A percentile compares a stretch with the other conserved stretches of the same genome.
Evolutionary conservation across 2,797 vertebrate genomes (phyloP).

Genomic region (Centropyge bicolor): DNA sequence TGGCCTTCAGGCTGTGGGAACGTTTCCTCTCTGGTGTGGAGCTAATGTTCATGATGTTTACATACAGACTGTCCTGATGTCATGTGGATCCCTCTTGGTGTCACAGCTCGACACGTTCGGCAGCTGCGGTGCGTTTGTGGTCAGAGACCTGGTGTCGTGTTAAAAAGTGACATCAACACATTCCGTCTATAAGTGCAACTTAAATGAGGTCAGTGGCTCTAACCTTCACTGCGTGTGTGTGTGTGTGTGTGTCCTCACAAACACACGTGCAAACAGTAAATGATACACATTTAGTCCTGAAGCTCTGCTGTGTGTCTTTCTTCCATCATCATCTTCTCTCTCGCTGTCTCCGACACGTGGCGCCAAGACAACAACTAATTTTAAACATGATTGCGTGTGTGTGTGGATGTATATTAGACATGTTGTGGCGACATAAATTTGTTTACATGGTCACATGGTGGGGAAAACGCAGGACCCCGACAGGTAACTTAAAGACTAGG

Average conservation of each 20-base stretch:
- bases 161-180: slow-evolving; percentile 22
- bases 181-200: not conserved
- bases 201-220: slow-evolving; percentile 12
- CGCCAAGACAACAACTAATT: slow-evolving; percentile 21
- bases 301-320: slow-evolving; percentile 22
- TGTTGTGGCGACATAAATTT: too few species aligned
- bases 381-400: not conserved
- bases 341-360: slow-evolving; percentile 32
- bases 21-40: too few species aligned
- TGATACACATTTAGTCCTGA: not conserved
- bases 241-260: not conserved
- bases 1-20: too few species aligned
- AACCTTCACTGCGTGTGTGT: slow-evolving; percentile 11
- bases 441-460: too few species aligned
- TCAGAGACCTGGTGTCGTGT: slow-evolving; percentile 1
- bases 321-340: slow-evolving; percentile 27
- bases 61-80: not conserved
- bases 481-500: too few species aligned
- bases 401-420: not conserved
- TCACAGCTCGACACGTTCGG: not conserved
- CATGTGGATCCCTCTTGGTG: not conserved
- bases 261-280: not conserved
- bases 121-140: slow-evolving; percentile 17
- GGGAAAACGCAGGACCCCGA: too few species aligned
- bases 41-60: too few species aligned